Conservation (phyloP, 2,113 vertebrate genomes). For the Melanostigma gelatinosum region DNA sequence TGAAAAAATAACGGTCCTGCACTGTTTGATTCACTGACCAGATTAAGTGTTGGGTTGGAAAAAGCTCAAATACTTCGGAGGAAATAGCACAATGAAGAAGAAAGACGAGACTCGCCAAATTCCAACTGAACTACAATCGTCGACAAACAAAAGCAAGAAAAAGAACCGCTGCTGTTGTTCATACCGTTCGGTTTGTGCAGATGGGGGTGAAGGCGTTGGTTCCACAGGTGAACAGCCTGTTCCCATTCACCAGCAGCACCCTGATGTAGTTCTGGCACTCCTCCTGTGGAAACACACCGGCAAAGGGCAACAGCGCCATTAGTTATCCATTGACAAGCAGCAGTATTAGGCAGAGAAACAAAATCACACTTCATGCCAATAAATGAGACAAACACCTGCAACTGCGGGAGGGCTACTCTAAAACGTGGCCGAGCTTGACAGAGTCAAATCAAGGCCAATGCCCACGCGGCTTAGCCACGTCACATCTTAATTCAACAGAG, state of each 20-base stretch:
- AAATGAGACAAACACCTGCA: conserved; percentile 68
- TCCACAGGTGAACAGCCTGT: conserved; percentile 94
- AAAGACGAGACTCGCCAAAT: not conserved
- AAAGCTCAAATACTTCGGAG: not conserved
- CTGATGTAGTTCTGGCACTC: conserved; percentile 99
- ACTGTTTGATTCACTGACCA: not conserved
- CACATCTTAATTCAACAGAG: conserved; percentile 71
- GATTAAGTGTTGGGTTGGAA: not conserved
- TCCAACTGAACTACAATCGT: not conserved
- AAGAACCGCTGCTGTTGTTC: conserved; percentile 2
- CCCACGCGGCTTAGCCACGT: conserved; percentile 44
- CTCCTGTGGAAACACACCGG: conserved; percentile 84
- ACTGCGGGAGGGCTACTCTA: conserved; percentile 32
- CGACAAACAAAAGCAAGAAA: not conserved
- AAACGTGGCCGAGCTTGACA: conserved; percentile 67
- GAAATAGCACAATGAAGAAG: no score
- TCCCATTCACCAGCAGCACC: conserved; percentile 92
- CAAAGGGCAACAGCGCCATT: conserved; percentile 43
- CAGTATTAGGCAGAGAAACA: conserved; percentile 42
- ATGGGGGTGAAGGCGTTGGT: conserved; percentile 97
- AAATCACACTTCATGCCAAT: conserved; percentile 62
- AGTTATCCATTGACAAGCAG: conserved; percentile 52
- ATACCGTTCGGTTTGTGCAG: conserved; percentile 96
- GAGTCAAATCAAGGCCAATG: conserved; percentile 74
- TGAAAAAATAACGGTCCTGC: not conserved